Conservation (phyloP, 2,797 vertebrate species). For the Cryptoblepharus egeriae region DNA sequence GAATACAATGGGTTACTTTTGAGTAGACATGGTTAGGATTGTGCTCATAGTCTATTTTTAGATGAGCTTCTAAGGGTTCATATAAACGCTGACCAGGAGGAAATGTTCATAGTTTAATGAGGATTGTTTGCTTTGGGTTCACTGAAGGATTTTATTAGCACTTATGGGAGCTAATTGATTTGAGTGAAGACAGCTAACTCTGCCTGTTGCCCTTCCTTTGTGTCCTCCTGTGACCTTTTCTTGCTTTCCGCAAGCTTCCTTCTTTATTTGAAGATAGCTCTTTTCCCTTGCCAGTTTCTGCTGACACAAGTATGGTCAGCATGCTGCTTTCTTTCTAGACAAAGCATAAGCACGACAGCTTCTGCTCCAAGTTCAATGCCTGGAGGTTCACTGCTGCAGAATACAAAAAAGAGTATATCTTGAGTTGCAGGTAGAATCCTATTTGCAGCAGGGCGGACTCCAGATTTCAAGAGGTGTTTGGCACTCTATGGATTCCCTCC, state of each 20-base stretch:
- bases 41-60: no score
- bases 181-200: not conserved
- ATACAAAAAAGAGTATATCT: fast-evolving
- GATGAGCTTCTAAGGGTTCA: no score
- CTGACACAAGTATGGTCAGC: not conserved
- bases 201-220: not conserved
- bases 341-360: not conserved
- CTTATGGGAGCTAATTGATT: slow-evolving; percentile 5
- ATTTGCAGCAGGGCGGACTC: no score
- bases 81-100: not conserved
- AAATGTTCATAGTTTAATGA: not conserved
- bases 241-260: no score
- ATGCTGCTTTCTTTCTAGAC: no score
- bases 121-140: not conserved
- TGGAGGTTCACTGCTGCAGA: not conserved
- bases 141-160: not conserved
- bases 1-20: no score
- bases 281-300: not conserved
- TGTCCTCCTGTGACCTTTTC: slow-evolving; percentile 7
- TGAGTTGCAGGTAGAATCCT: slow-evolving; percentile 42
- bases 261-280: not conserved
- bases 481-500: no score
- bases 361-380: not conserved
- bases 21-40: no score
- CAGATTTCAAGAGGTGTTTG: no score